Percentiles rank a stretch among this genome's conserved stretches.
Evolutionary conservation across 2,888 invertebrate species (phyloP).

Genomic region (Anthophora plumipes): DNA sequence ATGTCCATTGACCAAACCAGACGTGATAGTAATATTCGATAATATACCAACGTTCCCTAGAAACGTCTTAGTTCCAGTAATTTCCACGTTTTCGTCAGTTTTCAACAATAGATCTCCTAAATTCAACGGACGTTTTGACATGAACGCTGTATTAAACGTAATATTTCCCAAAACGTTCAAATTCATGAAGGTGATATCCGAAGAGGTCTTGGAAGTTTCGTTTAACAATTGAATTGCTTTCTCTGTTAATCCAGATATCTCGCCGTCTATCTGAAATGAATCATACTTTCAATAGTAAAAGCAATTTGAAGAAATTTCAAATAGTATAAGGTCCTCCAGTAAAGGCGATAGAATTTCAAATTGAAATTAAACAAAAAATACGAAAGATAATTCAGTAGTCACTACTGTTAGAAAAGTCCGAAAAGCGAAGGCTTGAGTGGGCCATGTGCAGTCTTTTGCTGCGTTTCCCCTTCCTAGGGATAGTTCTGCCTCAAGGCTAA

Average conservation of each 20-base stretch:
- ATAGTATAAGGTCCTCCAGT: no score
- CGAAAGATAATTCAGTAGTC: no score
- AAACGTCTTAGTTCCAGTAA: conserved; percentile 85
- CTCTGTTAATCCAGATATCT: conserved; percentile 82
- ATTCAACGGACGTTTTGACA: conserved; percentile 81
- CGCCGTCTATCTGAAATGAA: conserved; percentile 85
- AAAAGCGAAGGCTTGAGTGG: no score
- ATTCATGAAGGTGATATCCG: conserved; percentile 84
- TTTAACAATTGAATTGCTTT: conserved; percentile 76
- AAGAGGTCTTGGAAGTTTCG: conserved; percentile 82
- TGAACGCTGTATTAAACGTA: conserved; percentile 83
- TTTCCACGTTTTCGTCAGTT: conserved; percentile 78
- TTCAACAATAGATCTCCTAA: conserved; percentile 85
- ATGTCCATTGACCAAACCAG: conserved; percentile 84
- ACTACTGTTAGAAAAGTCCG: no score
- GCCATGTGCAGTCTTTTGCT: no score
- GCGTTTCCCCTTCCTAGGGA: no score
- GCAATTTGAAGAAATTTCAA: no score
- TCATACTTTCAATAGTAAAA: no score
- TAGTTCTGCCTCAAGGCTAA: no score
- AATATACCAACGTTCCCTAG: conserved; percentile 78
- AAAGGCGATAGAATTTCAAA: no score
- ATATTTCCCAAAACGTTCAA: conserved; percentile 86
- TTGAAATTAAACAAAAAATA: no score
- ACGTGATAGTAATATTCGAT: conserved; percentile 77